Evolutionary conservation across 1,140 invertebrate species (phyloP).

Genomic region (Phymastichus coffea): DNA sequence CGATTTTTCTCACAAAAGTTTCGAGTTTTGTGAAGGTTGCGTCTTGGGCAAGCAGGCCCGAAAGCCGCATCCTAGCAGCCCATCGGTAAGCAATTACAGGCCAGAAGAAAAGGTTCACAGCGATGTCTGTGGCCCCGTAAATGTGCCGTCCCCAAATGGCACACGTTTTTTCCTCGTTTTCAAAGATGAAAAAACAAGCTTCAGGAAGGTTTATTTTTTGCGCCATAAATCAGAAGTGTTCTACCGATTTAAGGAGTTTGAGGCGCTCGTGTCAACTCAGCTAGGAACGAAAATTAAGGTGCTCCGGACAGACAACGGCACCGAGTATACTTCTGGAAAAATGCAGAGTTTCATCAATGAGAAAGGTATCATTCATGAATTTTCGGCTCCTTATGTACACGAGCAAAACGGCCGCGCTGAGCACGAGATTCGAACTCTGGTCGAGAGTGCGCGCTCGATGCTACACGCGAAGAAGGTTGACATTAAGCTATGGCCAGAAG

Average conservation of each 20-base stretch:
- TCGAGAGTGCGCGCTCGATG: constrained; percentile 29
- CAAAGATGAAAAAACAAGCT: constrained; percentile 6
- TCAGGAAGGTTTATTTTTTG: constrained; percentile 1
- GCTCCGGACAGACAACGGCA: constrained; percentile 8
- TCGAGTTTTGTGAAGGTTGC: constrained; percentile 3
- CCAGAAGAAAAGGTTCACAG: not conserved
- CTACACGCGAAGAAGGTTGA: not conserved
- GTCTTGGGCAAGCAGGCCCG: constrained; percentile 3
- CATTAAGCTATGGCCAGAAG: not conserved
- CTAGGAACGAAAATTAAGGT: not conserved
- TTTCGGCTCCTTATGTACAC: no score
- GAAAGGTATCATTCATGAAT: not conserved
- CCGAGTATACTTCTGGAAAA: not conserved
- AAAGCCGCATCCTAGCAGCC: not conserved
- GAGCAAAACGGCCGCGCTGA: constrained; percentile 48
- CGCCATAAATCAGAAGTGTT: constrained; percentile 8
- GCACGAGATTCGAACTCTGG: constrained; percentile 45
- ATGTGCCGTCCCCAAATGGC: no score
- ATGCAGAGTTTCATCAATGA: not conserved
- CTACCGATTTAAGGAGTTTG: not conserved
- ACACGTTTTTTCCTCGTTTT: constrained; percentile 3
- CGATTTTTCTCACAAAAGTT: not conserved
- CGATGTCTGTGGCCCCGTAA: not conserved
- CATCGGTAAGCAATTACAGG: not conserved
- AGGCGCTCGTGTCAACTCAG: not conserved